Conservation (phyloP, 2,888 invertebrate genomes). For the Orthosia gracilis region DNA sequence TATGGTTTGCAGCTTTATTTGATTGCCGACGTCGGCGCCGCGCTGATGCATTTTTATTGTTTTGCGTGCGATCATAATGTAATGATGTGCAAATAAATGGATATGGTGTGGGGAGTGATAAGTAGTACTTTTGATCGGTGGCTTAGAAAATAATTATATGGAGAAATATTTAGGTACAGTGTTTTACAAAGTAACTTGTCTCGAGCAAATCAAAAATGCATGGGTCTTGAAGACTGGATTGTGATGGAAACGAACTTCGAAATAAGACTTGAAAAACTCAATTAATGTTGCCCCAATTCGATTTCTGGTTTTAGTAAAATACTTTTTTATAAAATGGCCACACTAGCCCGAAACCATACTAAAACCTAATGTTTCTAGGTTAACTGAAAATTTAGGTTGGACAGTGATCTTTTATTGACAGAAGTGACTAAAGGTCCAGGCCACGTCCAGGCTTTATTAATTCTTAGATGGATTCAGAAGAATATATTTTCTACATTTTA, state of each 20-base stretch:
- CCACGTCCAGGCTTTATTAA: not conserved
- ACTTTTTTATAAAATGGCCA: no score
- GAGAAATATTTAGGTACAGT: not conserved
- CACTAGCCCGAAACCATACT: not conserved
- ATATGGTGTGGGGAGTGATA: slow-evolving; percentile 58
- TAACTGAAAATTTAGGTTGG: no score
- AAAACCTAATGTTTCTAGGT: not conserved
- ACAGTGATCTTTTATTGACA: not conserved
- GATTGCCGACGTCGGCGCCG: slow-evolving; percentile 74
- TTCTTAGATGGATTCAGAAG: not conserved
- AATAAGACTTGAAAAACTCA: not conserved
- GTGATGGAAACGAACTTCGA: not conserved
- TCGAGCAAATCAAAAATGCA: not conserved
- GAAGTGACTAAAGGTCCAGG: not conserved
- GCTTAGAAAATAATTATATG: slow-evolving; percentile 7
- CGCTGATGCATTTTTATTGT: slow-evolving; percentile 87
- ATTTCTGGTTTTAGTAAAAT: no score
- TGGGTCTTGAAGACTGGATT: not conserved
- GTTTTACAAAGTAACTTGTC: not conserved
- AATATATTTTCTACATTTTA: not conserved
- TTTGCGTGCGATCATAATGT: slow-evolving; percentile 80
- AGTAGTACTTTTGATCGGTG: slow-evolving; percentile 43
- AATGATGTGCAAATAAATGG: slow-evolving; percentile 3
- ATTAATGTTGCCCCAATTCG: no score
- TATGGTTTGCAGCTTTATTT: slow-evolving; percentile 89